A percentile compares a stretch with the other conserved stretches of the same genome.
Evolutionary conservation across 1,140 invertebrate species (phyloP).

Genomic region (Vanessa atalanta): DNA sequence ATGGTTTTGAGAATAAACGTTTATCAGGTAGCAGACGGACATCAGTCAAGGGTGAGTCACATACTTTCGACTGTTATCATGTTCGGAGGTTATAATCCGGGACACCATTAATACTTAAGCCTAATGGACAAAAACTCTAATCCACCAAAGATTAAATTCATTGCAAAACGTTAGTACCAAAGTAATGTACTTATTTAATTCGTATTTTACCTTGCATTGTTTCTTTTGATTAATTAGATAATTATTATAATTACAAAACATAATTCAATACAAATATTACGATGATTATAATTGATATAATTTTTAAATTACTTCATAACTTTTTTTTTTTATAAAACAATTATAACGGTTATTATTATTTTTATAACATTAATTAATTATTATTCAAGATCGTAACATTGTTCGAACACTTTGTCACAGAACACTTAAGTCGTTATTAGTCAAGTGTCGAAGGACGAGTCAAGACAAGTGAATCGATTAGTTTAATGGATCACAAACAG

Average conservation of each 20-base stretch:
- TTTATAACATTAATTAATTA: background rate
- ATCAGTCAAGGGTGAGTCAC: slow-evolving; percentile 69
- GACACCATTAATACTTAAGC: slow-evolving; percentile 75
- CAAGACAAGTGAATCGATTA: slow-evolving; percentile 29
- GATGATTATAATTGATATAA: too few relatives aligned
- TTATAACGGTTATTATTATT: background rate
- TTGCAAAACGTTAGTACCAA: slow-evolving; percentile 39
- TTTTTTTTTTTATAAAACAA: too few relatives aligned
- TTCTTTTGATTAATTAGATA: background rate
- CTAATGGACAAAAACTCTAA: slow-evolving; percentile 79
- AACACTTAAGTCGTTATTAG: slow-evolving; percentile 15
- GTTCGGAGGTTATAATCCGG: slow-evolving; percentile 68
- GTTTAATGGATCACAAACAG: slow-evolving; percentile 30
- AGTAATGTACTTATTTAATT: background rate
- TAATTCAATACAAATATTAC: too few relatives aligned
- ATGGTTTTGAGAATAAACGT: slow-evolving; percentile 37
- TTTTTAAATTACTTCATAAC: too few relatives aligned
- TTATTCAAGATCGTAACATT: background rate
- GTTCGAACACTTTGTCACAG: background rate
- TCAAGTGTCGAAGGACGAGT: slow-evolving; percentile 26
- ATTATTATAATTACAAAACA: too few relatives aligned
- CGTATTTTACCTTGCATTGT: background rate
- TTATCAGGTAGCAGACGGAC: slow-evolving; percentile 64
- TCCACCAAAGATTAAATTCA: slow-evolving; percentile 45
- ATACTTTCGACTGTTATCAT: slow-evolving; percentile 59